Evolutionary conservation across 1,140 invertebrate species (phyloP), one percentile per base, ranked within the genome.

Genomic region (Scaptomyza hsui): DNA sequence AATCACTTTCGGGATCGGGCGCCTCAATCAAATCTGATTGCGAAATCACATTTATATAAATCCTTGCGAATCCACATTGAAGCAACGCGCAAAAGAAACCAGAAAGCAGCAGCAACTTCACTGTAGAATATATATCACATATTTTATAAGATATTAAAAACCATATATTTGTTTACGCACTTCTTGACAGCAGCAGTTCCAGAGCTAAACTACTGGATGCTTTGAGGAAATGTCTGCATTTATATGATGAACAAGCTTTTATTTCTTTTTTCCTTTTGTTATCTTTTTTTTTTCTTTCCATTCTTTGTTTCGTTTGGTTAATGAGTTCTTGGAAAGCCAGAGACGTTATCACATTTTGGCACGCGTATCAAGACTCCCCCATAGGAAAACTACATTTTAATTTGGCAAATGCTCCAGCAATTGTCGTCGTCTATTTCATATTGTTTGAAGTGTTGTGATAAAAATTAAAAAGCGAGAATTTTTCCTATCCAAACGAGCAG

Each of bases 261-360:
- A 21, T 21, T 21, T 21, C 19, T 21, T 21, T 21, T 29, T 29
- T 6, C 26, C 6, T 29, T 37, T 39, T 10, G 5, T 26, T 37
- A 26, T 59, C 26, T 29, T 21, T 42, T 16, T 64, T 13, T 24
- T 19, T 19, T 19, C 26, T 9, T 42, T 64, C 47, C 42, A 49
- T 35, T 35, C 49, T 42, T 35, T 62, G 63, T 47, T 24, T n/a
- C 3, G 21, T 16, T 42, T 2, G 19, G 19, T 64, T 64, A 85
- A 75, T 72, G 62, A 85, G 37, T 85, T 80, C 32, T 67, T 53
- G 42, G 44, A 65, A 67, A 61, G 39, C 39, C 53, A 62, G 39
- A 16, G 52, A 62, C 47, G 19, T 72, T 85, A 85, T 85, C 80
- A 49, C 7, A 44, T 37, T 45, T 42, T 13, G 80, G 75, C 80